Evolutionary conservation across 2,888 invertebrate genomes (phyloP), one percentile per base, ranked within the genome.

Genomic region (Zaprionus bogoriensis): DNA sequence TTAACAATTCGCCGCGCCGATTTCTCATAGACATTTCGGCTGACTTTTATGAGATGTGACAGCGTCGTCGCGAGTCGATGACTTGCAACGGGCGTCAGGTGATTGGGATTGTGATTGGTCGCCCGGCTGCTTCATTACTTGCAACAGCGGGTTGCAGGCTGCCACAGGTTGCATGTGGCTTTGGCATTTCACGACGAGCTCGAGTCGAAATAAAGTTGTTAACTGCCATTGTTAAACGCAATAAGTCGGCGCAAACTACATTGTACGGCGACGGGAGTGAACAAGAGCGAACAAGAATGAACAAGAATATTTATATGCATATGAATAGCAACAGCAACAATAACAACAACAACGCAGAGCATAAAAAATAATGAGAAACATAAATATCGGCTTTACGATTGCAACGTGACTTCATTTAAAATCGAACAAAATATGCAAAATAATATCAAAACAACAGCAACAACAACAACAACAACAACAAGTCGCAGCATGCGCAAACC

Each of bases 341-440:
- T 28, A 53, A 46, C 57, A 63, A 9, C 38, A 61, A 38, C 23
- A 52, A 47, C 62, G 53, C 65, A 67, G 53, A 76, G 75, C 75
- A 78, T 76, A 73, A 77, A 72, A 73, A 77, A 77, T 70, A 80
- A 77, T 70, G 69, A 77, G 53, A 77, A 74, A 77, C 67, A 70
- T 76, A 78, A 76, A 76, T 78, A 78, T 70, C 72, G 65, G 57
- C 72, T 76, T 76, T 78, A 74, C 71, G 78, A 74, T 83, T 86
- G 87, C 87, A 83, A 83, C 87, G 87, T 83, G 82, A 83, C 82
- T 83, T 83, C 87, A 87, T 83, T 83, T 83, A 86, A 87, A 87
- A 87, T 82, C 82, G 82, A 82, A 82, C 87, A 86, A 72, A 85
- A 87, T 85, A 81, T 85, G 83, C 87, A 75, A 72, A 72, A 77